Conservation (phyloP, 1,140 invertebrate species). For the Drosophila elegans region DNA sequence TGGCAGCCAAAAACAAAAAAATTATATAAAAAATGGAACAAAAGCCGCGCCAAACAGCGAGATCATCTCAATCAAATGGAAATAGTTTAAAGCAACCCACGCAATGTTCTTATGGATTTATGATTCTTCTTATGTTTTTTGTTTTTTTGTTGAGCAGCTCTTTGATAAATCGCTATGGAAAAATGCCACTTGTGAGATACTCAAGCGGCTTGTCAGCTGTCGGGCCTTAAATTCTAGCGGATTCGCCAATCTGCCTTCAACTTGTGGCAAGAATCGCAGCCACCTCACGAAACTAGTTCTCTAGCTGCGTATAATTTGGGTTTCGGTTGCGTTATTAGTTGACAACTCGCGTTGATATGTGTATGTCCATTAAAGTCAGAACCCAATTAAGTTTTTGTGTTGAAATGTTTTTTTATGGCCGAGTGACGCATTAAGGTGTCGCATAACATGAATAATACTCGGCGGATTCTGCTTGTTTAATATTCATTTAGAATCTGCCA, state of each 20-base stretch:
- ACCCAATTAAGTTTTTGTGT: constrained; percentile 65
- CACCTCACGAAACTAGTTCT: constrained; percentile 44
- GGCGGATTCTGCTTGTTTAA: constrained; percentile 20
- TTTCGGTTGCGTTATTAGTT: constrained; percentile 38
- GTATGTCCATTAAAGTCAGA: constrained; percentile 66
- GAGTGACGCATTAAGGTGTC: constrained; percentile 60
- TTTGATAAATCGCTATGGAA: constrained; percentile 56
- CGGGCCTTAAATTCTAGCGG: constrained; percentile 41
- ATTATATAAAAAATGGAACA: constrained; percentile 23
- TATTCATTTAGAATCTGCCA: constrained; percentile 50
- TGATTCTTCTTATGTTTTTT: constrained; percentile 9
- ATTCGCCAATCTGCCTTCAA: constrained; percentile 47
- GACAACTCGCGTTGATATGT: constrained; percentile 47
- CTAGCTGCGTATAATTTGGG: constrained; percentile 9
- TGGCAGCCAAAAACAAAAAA: constrained; percentile 10
- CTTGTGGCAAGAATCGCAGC: constrained; percentile 40
- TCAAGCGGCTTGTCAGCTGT: constrained; percentile 52
- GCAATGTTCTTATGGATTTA: constrained; percentile 48
- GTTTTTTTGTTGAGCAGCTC: constrained; percentile 6
- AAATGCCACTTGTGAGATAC: constrained; percentile 52
- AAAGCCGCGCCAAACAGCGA: constrained; percentile 7
- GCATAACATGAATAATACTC: constrained; percentile 67
- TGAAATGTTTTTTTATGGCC: constrained; percentile 54
- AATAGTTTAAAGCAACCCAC: constrained; percentile 52
- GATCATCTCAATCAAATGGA: constrained; percentile 56